Base-by-base conservation (phyloP, 2,888 invertebrate genomes). In the Metellina segmentata region DNA sequence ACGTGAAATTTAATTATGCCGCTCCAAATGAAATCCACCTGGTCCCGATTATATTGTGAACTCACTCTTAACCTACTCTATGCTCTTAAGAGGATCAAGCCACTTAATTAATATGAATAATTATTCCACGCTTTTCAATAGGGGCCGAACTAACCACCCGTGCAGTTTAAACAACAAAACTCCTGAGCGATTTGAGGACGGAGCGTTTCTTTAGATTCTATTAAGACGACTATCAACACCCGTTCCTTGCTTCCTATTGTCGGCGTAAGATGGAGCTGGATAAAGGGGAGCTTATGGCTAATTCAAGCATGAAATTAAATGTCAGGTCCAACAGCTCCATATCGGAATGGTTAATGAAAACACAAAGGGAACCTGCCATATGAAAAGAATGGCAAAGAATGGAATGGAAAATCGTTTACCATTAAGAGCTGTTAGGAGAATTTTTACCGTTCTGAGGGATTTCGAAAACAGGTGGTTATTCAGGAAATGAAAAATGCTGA, bases 301-400 rank as follows among this genome's bases (percentile, higher is more conserved):
- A 90, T 86, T 79, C 79, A 48, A 83, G 87, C 91, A 83, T 87
- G 78, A 88, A 91, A 91, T 91, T 91, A 83, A 91, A 88, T 78
- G 91, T 91, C 91, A 91, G 71, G 77, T 72, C 9, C 61, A 48
- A 82, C 78, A 78, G 83, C 82, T 91, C 77, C 87, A 79, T 87
- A 82, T 51, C 48, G 13, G 34, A 82, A 71, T 34, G 77, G 82
- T 72, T 82, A 77, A 91, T 83, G 78, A 83, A 83, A 86, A 83
- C 75, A 75, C 75, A 90, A 85, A 81, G 74, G 87, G 53, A 53
- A 48, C 34, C 71, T 13, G 52, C n/a, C 7, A n/a, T 9, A 16
- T 1, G 16, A 53, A 9, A 13, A 49, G 70, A 70, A 69, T 75
- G n/a, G 48, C 74, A 61, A 16, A 53, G 78, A 86, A 86, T 72